Evolutionary conservation across 2,113 vertebrate genomes (phyloP), one percentile per base, ranked within the genome.

Genomic region (Elanus axillaris): DNA sequence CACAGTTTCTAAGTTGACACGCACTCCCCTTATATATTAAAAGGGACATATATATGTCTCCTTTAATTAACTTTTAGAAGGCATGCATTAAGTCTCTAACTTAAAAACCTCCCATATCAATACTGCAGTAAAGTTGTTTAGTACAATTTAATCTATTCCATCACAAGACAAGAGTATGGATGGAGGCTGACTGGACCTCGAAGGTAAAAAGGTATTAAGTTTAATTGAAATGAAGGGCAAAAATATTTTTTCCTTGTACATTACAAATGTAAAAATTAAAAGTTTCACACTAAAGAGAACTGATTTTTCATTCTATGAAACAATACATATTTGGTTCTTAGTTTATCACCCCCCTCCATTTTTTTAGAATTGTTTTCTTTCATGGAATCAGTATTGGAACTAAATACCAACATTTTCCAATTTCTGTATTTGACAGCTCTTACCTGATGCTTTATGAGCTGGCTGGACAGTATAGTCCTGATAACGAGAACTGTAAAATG

Each of bases 361-460:
- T 5, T 50, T 8, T 8, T 42, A 11, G 13, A 20, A 40, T 21
- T 13, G 7, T 10, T 32, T 74, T 38, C 11, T 62, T 20, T 31
- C 5, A 34, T 12, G 7, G n/a, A 45, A 69, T 88, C 5, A 18
- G 3, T 63, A 32, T 10, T 73, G n/a, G 43, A 85, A 84, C 18
- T 27, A 59, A 67, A 53, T 43, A 68, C 18, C 53, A 82, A 31
- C 18, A 26, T 22, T 78, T 89, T 81, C 16, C 11, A 40, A 15
- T 64, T 32, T 58, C 34, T 71, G 32, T 63, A 17, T 72, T 68
- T 34, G n/a, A 26, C n/a, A 25, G 40, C 16, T 59, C 98, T 98
- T 93, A 99, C 99, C 99, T 97, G 98, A 98, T 10, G 92, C 96
- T 97, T 98, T 99, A 95, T 97, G 97, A 81, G 98, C 96, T 40